Conservation (phyloP, 2,797 vertebrate species). For the Ptychadena robeensis region DNA sequence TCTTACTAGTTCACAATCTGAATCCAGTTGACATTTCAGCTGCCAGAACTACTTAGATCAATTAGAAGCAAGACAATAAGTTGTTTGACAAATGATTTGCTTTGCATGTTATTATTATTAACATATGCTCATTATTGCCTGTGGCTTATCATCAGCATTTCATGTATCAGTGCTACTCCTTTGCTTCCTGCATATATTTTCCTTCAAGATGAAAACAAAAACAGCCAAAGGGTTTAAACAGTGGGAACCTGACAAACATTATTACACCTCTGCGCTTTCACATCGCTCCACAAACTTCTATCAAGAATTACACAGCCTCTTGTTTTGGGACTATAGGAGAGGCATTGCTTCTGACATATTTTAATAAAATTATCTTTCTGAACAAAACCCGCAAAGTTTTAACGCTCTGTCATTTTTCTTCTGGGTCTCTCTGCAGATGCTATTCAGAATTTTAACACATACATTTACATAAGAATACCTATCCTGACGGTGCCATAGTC, state of each 20-base stretch:
- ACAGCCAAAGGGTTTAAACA: conserved; percentile 37
- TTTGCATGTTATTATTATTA: conserved; percentile 34
- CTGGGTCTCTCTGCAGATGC: conserved; percentile 67
- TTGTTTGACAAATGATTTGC: conserved; percentile 23
- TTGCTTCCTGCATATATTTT: conserved; percentile 7
- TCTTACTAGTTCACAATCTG: too few species aligned
- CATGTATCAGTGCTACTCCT: conserved; percentile 11
- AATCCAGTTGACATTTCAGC: background rate
- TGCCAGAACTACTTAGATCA: conserved; percentile 13
- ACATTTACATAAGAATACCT: conserved; percentile 75
- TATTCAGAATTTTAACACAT: conserved; percentile 71
- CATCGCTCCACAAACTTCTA: conserved; percentile 29
- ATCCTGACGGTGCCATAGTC: conserved; percentile 64
- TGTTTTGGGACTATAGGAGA: conserved; percentile 1
- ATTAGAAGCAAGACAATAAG: conserved; percentile 21
- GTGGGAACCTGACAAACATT: conserved; percentile 38
- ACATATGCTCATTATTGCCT: conserved; percentile 46
- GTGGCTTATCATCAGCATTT: conserved; percentile 19
- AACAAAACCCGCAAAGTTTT: conserved; percentile 66
- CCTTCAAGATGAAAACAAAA: conserved; percentile 45
- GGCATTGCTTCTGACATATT: conserved; percentile 60
- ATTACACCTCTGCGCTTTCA: conserved; percentile 40
- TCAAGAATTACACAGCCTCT: conserved; percentile 32
- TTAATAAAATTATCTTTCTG: conserved; percentile 68
- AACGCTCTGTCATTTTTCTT: conserved; percentile 69